Base-by-base conservation (phyloP, 2,888 invertebrate genomes). In the Eudasyphora cyanicolor region DNA sequence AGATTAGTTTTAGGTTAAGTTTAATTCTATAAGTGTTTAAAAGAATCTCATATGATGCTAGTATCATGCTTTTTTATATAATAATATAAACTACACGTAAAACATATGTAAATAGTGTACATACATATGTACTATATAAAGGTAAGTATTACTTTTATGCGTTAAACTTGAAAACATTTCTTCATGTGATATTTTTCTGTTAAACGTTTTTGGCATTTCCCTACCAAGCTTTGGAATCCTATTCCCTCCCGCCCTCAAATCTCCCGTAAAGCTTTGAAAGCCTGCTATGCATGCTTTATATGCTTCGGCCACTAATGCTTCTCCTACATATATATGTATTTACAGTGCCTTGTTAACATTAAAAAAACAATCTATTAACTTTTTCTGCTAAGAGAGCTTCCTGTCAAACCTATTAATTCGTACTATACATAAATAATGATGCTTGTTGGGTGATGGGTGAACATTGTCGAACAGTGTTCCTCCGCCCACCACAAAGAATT, bases 21-120 rank as follows among this genome's bases (percentile, higher is more conserved):
- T 27, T 57, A 21, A 5, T 21, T 51, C 21, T 24, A 1, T 71
- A 73, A 73, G 73, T 42, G 38, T 38, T 57, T 51, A 77, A 79
- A 74, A 42, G 84, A 84, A 82, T 84, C 84, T 84, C 84, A 84
- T 84, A 79, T 69, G 84, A 82, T 78, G 67, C 84, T 84, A 84
- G 84, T 84, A 62, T 62, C 80, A 77, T 69, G 73, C 78, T 69
- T 24, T n/a, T 27, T 35, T 74, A 70, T 54, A 75, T 17, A 60
- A 45, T 14, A 21, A 42, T 7, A 38, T 2, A 67, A 14, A 62
- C 19, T 35, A 19, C 6, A 77, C 19, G 42, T 6, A 57, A 7
- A 49, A 73, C 35, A 57, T 73, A 60, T 80, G 76, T 77, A 79
- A 62, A 74, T 75, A 57, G 35, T 78, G 77, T 83, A 79, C 71